Base-by-base conservation (phyloP, 2,888 invertebrate species). In the Dysmachus trigonus region DNA sequence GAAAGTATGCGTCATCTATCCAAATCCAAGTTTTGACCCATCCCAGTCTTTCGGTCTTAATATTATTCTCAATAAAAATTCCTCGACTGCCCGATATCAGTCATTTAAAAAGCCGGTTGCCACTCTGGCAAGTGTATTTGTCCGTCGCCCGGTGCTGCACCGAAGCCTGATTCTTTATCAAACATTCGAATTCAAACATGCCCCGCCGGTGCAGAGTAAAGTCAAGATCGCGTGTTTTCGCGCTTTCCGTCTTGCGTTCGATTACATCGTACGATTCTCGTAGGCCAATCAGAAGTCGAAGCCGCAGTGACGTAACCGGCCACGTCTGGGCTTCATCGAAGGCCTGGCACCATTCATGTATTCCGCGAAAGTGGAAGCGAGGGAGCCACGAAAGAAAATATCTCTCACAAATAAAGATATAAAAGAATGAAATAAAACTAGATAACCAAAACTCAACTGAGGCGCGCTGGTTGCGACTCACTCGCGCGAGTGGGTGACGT, bases 181-280 rank as follows among this genome's bases (percentile, higher is more conserved):
- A 47, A 41, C 38, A 5, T 51, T 41, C 10, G 15, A 2, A 41
- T 13, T 10, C 62, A 27, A 22, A 18, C 51, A 13, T 13, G 2
- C 8, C 18, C 1, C n/a, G 35, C 10, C 79, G 18, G 79, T 15
- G 6, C 13, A 8, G 13, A 27, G 79, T 79, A 8, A 53, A 53
- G 6, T 47, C 35, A 81, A 81, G n/a, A 62, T 81, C 81, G 81
- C 81, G 62, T 81, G 81, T 81, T 81, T 81, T 77, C 47, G 47
- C 77, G 77, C 47, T 83, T 83, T 83, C n/a, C 30, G 38, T 18
- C 35, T 1, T 72, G 71, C 83, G 31, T 72, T 38, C 47, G 27
- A 35, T 89, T 90, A 89, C 89, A 90, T 92, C 91, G 91, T 91
- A 91, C 89, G 91, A 92, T 91, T 88, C 89, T 90, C 13, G 18